Base-by-base conservation (phyloP, 2,797 vertebrate species). In the Mycteria americana region DNA sequence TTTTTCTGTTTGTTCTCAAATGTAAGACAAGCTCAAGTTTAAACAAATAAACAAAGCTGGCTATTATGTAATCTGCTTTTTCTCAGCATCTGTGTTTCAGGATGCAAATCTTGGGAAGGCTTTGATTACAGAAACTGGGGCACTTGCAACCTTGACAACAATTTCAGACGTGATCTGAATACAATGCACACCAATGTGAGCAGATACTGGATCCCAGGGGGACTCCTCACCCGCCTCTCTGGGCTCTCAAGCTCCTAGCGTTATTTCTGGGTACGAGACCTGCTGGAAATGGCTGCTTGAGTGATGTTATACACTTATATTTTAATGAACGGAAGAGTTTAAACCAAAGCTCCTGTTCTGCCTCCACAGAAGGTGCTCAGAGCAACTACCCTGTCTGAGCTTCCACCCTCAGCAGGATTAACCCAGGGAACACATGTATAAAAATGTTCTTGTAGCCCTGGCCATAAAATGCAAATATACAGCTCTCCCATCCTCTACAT, bases 91-190 rank as follows among this genome's bases (percentile, higher is more conserved):
- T 67, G 74, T 1, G 0, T 17, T 68, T 79, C 1, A 4, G 79
- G 75, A 81, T 85, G 72, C 78, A 75, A 60, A 92, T 39, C 78
- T 72, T 2, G 0, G 46, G 56, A 53, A 82, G 46, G 87, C 60
- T 93, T 91, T 88, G 81, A 54, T 62, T 75, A 59, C 82, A 54
- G 87, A 73, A 91, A 92, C 82, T 72, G 77, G 91, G 73, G 68
- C 79, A 48, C 43, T 84, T 10, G 13, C 50, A 88, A 15, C 82
- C 76, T 72, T 76, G 85, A 35, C 82, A 92, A 13, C 72, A 60
- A 22, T 68, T 75, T 48, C 41, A 17, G 79, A 68, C 7, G 1
- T 72, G 93, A 83, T 57, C 23, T 11, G 91, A 39, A 77, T 88
- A n/a, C 4, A 18, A 28, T 2, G 37, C 64, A 12, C 51, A 30